A percentile compares a stretch with the other conserved stretches of the same genome.
Evolutionary conservation across 2,797 vertebrate genomes (phyloP).

Genomic region (Corythornis leucogaster): DNA sequence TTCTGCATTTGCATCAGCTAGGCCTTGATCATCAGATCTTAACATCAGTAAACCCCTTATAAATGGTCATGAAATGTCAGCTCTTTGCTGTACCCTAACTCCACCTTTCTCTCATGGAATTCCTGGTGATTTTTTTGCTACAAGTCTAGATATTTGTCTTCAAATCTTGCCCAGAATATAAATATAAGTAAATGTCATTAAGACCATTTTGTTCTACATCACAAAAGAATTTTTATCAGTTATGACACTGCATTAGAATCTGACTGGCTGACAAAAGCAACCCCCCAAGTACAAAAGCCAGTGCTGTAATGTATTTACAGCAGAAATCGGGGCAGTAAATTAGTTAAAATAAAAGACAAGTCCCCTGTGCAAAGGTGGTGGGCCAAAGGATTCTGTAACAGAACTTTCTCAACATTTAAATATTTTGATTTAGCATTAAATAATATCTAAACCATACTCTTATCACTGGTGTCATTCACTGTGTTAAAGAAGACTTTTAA

Average conservation of each 20-base stretch:
- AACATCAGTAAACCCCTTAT: background rate
- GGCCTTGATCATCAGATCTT: background rate
- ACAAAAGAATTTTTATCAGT: background rate
- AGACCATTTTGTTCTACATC: background rate
- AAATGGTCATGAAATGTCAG: background rate
- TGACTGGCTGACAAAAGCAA: background rate
- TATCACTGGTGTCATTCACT: background rate
- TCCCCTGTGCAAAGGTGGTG: background rate
- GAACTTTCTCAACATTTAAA: background rate
- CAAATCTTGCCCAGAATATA: background rate
- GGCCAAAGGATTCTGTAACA: background rate
- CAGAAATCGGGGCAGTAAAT: background rate
- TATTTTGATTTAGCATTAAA: background rate
- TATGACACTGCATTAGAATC: background rate
- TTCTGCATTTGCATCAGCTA: background rate
- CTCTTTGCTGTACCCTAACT: background rate
- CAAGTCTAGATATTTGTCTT: background rate
- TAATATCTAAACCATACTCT: background rate
- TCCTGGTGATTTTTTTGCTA: background rate
- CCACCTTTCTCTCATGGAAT: background rate
- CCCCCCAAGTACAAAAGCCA: background rate
- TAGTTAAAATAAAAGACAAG: accelerated
- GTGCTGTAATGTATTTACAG: background rate
- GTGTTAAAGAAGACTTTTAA: background rate
- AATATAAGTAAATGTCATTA: background rate